These are phyloP conservation scores for Piprites chloris DNA, from an alignment of 2,113 vertebrate genomes.

Conservation along the genomic window DNA sequence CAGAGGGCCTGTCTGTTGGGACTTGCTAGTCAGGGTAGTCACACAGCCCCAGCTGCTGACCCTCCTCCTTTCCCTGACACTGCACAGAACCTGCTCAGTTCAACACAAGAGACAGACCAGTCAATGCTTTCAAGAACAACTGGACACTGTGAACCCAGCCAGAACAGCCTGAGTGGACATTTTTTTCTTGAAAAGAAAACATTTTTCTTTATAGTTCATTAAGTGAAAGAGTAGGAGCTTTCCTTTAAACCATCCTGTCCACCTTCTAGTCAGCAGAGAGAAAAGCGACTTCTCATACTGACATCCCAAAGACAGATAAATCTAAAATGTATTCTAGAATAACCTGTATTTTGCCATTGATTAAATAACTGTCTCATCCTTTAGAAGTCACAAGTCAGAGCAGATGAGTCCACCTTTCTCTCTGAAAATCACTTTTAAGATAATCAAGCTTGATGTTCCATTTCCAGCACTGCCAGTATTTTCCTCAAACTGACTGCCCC, in stretches of 20 bases:
- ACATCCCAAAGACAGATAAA: neutral
- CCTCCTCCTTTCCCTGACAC: neutral
- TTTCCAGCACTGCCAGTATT: neutral
- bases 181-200: neutral
- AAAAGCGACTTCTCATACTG: neutral
- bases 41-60: neutral
- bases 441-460: neutral
- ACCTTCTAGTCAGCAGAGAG: neutral
- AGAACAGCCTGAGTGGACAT: neutral
- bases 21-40: neutral
- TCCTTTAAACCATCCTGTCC: neutral
- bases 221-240: neutral
- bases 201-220: neutral
- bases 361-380: neutral
- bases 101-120: neutral
- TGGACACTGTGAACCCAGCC: neutral
- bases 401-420: neutral
- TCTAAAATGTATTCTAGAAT: neutral
- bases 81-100: neutral
- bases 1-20: neutral
- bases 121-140: neutral
- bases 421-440: neutral
- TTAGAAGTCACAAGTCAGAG: neutral
- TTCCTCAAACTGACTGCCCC: neutral
- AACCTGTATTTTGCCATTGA: neutral